These are phyloP conservation scores for Apteryx mantelli DNA, from an alignment of 2,113 vertebrate species.

Conservation along the genomic window DNA sequence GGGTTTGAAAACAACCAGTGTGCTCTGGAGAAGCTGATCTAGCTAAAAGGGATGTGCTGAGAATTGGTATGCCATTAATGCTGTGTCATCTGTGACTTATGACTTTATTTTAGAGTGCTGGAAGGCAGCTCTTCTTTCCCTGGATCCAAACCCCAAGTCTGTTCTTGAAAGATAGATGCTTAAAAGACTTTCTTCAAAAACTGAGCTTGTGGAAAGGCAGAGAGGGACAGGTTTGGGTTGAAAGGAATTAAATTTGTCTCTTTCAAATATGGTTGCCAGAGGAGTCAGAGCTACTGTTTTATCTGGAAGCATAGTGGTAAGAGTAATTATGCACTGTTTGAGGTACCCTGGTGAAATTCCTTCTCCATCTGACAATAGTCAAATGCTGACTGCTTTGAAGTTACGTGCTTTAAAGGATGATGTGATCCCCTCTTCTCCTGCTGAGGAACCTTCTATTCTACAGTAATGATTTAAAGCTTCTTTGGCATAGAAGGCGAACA, in stretches of 20 bases:
- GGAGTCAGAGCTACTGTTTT: neutral
- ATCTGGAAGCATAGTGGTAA: neutral
- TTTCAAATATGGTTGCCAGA: neutral
- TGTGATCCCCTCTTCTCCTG: neutral
- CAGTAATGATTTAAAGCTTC: neutral
- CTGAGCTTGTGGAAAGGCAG: neutral
- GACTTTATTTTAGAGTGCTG: neutral
- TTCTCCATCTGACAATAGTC: neutral
- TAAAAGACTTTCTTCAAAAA: neutral
- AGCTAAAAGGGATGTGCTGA: neutral
- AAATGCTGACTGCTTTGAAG: neutral
- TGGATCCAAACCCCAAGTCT: neutral
- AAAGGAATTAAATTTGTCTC: neutral
- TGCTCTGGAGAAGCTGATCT: neutral
- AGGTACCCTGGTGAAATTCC: neutral
- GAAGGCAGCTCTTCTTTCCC: neutral
- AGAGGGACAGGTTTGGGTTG: neutral
- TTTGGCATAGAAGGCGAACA: neutral
- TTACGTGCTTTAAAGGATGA: neutral
- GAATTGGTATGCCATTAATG: neutral
- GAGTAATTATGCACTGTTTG: neutral
- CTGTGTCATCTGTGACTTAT: neutral
- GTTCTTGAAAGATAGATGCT: neutral
- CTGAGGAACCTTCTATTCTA: neutral
- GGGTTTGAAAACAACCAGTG: fast-evolving